Evolutionary conservation across 2,888 invertebrate genomes (phyloP), one percentile per base, ranked within the genome.

Genomic region (Micoletzkya japonica): DNA sequence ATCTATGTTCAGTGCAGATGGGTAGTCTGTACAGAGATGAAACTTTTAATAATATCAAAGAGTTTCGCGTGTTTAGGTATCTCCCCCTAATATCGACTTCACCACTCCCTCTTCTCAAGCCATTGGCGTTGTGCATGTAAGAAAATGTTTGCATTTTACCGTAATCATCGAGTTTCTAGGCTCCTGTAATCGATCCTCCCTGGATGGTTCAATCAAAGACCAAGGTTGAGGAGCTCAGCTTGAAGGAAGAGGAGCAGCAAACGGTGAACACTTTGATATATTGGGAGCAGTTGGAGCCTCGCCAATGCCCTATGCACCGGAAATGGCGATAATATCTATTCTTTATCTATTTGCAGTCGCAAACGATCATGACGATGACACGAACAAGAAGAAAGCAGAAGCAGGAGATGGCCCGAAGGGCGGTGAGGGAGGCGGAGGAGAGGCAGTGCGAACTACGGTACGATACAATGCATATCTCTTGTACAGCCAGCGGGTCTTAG

Each of bases 351-450:
- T 71, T 78, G 69, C 56, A 81, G 76, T 85, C 83, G n/a, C 85
- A 85, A 70, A 86, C 86, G 4, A 85, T 85, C 58, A 97, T 99
- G 59, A 97, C 98, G 34, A 97, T 98, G 14, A 97, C 97, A 0
- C 95, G 97, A 86, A 98, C 97, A 0, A 90, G 98, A 28, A 94
- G 98, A 86, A 99, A 98, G 86, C 97, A 98, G 86, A 96, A 98
- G 87, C 96, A 97, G 28, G 98, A 99, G 87, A 91, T 97, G 72
- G 94, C 99, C 2, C n/a, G 69, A 83, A 91, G 92, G 87, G 98
- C 97, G 0, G 88, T 98, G 26, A 92, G 95, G 85, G 94, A 94
- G 52, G 93, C 96, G 79, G 95, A 96, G 84, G 96, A 96, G 85
- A 93, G 95, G 84, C 82, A 85, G 57, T 80, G 78, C 63, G 84